These are phyloP conservation scores for Phortica magna DNA, from an alignment of 2,888 invertebrate genomes.

Conservation along the genomic window DNA sequence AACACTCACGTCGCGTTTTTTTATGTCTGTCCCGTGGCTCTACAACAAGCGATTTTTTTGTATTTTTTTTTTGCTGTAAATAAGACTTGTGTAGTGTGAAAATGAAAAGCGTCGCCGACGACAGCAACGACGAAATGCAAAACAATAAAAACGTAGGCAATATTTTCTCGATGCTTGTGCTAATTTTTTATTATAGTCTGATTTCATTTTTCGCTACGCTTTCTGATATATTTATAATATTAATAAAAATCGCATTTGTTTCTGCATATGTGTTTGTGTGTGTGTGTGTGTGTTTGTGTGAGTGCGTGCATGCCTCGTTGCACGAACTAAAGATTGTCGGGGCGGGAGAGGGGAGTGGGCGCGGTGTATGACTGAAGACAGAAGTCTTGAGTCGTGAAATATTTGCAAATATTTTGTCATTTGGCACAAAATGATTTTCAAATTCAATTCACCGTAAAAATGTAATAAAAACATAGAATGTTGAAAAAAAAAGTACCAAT, in stretches of 20 bases:
- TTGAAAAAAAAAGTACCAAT: slow-evolving; percentile 2
- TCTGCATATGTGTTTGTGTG: slow-evolving; percentile 28
- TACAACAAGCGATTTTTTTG: too few relatives aligned
- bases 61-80: neutral
- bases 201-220: neutral
- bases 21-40: neutral
- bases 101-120: slow-evolving; percentile 13
- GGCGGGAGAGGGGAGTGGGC: neutral
- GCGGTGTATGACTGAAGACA: neutral
- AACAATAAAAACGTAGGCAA: slow-evolving; percentile 32
- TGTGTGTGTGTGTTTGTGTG: neutral
- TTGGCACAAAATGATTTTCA: slow-evolving; percentile 38
- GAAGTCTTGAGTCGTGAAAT: slow-evolving; percentile 1
- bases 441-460: slow-evolving; percentile 39
- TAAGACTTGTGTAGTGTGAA: slow-evolving; percentile 27
- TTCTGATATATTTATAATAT: neutral
- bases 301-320: too few relatives aligned
- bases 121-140: slow-evolving; percentile 29
- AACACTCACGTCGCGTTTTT: neutral
- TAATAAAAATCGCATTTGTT: slow-evolving; percentile 3
- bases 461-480: slow-evolving; percentile 24
- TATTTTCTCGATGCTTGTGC: slow-evolving; percentile 28
- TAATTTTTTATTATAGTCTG: slow-evolving; percentile 27
- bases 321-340: too few relatives aligned
- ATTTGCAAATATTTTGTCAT: slow-evolving; percentile 28